phyloP scores from a whole-genome alignment of 2,888 invertebrate species.

The Chironomus tentans region DNA sequence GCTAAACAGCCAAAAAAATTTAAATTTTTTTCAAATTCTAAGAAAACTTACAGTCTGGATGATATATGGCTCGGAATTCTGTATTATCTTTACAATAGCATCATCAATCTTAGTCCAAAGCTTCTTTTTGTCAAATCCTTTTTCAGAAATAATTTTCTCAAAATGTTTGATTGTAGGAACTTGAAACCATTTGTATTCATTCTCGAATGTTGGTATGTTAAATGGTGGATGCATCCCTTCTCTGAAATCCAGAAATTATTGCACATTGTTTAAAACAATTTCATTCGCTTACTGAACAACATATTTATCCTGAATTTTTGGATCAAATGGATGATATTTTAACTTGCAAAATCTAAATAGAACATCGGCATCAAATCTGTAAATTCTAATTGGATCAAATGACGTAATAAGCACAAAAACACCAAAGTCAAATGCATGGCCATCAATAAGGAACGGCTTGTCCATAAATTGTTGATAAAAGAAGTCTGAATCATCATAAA shows the following conservation, averaged over 20 bases:
- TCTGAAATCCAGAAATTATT: too few relatives aligned
- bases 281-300: constrained; percentile 83
- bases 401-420: constrained; percentile 1
- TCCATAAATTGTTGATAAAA: constrained; percentile 4
- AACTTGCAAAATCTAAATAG: constrained; percentile 57
- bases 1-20: too few relatives aligned
- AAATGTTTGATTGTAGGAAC: constrained; percentile 74
- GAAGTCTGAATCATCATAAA: not conserved
- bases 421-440: not conserved
- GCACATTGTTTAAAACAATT: too few relatives aligned
- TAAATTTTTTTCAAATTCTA: too few relatives aligned
- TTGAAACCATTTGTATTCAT: constrained; percentile 55
- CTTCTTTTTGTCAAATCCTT: not conserved
- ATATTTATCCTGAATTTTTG: constrained; percentile 65
- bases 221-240: constrained; percentile 58
- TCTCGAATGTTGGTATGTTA: constrained; percentile 68
- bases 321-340: constrained; percentile 77
- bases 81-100: not conserved
- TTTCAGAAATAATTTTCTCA: constrained; percentile 53
- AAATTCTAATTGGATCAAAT: not conserved
- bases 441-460: not conserved
- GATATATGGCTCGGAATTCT: not conserved
- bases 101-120: not conserved
- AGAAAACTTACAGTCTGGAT: not conserved
- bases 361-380: not conserved